A percentile compares a stretch with the other conserved stretches of the same genome.
phyloP scores from a whole-genome alignment of 2,113 vertebrate genomes.

The Natator depressus region DNA sequence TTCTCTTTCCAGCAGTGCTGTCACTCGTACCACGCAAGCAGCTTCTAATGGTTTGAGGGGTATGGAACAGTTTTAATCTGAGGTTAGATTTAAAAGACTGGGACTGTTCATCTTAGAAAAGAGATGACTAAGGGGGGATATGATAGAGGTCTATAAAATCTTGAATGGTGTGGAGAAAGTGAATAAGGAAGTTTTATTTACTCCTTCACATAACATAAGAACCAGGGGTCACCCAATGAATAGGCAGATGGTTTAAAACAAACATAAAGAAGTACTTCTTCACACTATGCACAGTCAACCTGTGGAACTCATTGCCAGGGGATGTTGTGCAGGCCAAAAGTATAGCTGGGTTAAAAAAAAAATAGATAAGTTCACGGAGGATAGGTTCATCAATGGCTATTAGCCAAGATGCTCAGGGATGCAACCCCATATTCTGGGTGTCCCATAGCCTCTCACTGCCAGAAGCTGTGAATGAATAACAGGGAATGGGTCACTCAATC shows the following conservation, averaged over 20 bases:
- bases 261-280: not conserved
- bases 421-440: not conserved
- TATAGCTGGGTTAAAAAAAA: not conserved
- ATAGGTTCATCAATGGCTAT: not conserved
- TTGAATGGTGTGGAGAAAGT: not conserved
- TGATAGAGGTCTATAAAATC: not conserved
- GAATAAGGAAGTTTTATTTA: not conserved
- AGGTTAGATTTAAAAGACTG: not conserved
- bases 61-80: not conserved
- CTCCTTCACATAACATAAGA: not conserved
- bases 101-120: not conserved
- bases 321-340: not conserved
- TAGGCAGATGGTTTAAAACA: not conserved
- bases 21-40: no score
- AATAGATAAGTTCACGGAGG: not conserved
- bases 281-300: not conserved
- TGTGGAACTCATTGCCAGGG: not conserved
- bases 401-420: not conserved
- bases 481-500: not conserved
- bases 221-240: not conserved
- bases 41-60: not conserved
- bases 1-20: no score
- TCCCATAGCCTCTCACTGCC: no score
- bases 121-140: not conserved
- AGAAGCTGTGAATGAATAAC: not conserved